Percentiles rank a stretch among this genome's conserved stretches.
Evolutionary conservation across 2,113 vertebrate species (phyloP).

Genomic region (Bombycilla garrulus): DNA sequence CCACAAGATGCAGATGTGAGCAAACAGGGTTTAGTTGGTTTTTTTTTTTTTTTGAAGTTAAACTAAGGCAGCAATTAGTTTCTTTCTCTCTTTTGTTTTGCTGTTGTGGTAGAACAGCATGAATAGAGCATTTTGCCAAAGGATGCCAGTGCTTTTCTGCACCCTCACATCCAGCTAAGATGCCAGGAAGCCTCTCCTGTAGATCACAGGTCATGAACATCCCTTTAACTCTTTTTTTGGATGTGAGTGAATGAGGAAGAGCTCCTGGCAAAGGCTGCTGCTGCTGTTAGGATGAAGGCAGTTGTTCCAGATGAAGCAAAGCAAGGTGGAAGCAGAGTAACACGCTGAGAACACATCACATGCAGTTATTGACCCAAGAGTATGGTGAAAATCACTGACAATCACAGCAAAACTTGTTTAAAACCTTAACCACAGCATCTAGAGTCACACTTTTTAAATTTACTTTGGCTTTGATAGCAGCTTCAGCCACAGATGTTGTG

Average conservation of each 20-base stretch:
- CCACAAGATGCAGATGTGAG: neutral
- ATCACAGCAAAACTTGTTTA: neutral
- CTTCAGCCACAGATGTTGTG: neutral
- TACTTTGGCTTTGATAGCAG: neutral
- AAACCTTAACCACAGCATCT: neutral
- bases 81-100: neutral
- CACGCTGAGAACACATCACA: neutral
- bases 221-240: accelerated
- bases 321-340: neutral
- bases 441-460: neutral
- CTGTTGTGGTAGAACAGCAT: neutral
- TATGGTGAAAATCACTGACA: neutral
- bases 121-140: neutral
- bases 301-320: neutral
- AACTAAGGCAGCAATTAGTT: neutral
- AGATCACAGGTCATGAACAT: neutral
- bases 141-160: neutral
- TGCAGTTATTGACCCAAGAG: neutral
- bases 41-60: neutral
- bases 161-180: neutral
- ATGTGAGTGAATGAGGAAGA: no score
- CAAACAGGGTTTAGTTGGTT: neutral
- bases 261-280: neutral
- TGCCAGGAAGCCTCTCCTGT: neutral
- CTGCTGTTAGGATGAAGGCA: neutral